Conservation (phyloP, 2,797 vertebrate genomes). For the Fratercula arctica region DNA sequence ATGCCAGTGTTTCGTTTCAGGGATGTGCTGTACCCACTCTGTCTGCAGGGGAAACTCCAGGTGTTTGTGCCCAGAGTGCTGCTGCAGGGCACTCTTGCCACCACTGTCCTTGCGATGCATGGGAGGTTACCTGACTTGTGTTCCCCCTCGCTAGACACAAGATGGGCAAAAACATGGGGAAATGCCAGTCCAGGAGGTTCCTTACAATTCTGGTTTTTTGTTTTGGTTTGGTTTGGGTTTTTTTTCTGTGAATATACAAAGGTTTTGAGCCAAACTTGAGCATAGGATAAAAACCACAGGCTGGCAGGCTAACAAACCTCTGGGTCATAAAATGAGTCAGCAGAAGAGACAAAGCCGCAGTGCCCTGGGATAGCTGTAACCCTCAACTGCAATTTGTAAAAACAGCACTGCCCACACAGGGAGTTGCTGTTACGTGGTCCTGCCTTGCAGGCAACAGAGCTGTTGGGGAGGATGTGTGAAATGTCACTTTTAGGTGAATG, state of each 20-base stretch:
- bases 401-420: constrained; percentile 2
- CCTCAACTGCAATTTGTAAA: not conserved
- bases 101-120: rapidly evolving
- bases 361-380: not conserved
- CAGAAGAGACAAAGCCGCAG: not conserved
- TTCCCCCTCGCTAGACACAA: rapidly evolving
- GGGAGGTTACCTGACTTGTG: not conserved
- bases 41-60: rapidly evolving
- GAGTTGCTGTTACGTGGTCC: not conserved
- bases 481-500: not conserved
- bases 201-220: not conserved
- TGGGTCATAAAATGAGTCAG: constrained; percentile 19
- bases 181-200: not conserved
- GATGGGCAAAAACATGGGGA: not conserved
- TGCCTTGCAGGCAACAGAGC: not conserved
- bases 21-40: rapidly evolving
- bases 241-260: not conserved
- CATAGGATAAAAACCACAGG: not conserved
- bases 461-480: not conserved
- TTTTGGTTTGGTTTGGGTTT: not conserved
- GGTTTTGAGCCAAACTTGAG: not conserved
- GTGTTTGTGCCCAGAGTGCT: not conserved
- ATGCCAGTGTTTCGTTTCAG: not conserved
- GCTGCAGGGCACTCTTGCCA: rapidly evolving
- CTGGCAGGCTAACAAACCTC: not conserved